Percentiles rank a stretch among this genome's conserved stretches.
These are phyloP conservation scores for Drosophila dives DNA, from an alignment of 2,888 invertebrate species.

Conservation along the genomic window DNA sequence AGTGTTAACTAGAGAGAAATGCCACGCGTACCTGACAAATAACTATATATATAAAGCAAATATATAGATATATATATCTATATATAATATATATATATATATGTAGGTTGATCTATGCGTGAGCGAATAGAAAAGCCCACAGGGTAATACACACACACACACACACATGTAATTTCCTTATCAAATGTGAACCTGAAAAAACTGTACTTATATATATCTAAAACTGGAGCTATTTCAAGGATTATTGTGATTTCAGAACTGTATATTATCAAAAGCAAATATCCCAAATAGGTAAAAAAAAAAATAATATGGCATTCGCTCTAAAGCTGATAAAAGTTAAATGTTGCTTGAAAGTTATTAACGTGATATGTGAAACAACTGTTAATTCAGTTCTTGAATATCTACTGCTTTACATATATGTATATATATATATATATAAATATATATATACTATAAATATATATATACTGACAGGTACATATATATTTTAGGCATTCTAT, in stretches of 20 bases:
- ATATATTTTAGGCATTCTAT: slow-evolving; percentile 3
- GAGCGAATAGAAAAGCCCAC: slow-evolving; percentile 38
- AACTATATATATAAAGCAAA: slow-evolving; percentile 43
- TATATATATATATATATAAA: slow-evolving; percentile 11
- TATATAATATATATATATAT: slow-evolving; percentile 19
- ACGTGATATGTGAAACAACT: background rate
- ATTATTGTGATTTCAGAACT: slow-evolving; percentile 32
- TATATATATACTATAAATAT: background rate
- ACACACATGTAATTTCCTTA: slow-evolving; percentile 30
- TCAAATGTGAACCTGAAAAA: slow-evolving; percentile 42
- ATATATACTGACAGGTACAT: slow-evolving; percentile 12
- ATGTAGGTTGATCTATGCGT: slow-evolving; percentile 45
- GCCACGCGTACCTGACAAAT: slow-evolving; percentile 72
- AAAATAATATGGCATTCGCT: slow-evolving; percentile 3
- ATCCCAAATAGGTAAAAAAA: background rate
- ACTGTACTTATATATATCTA: slow-evolving; percentile 39
- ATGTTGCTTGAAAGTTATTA: background rate
- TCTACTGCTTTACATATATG: slow-evolving; percentile 11
- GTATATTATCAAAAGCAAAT: slow-evolving; percentile 26
- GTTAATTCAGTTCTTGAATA: slow-evolving; percentile 2
- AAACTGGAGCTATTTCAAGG: slow-evolving; percentile 28
- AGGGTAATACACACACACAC: slow-evolving; percentile 46
- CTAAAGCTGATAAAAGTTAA: background rate
- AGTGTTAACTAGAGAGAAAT: slow-evolving; percentile 76
- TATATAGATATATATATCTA: slow-evolving; percentile 35